A percentile compares a stretch with the other conserved stretches of the same genome.
Conservation (phyloP, 2,797 vertebrate species). For the Bovichtus variegatus region DNA sequence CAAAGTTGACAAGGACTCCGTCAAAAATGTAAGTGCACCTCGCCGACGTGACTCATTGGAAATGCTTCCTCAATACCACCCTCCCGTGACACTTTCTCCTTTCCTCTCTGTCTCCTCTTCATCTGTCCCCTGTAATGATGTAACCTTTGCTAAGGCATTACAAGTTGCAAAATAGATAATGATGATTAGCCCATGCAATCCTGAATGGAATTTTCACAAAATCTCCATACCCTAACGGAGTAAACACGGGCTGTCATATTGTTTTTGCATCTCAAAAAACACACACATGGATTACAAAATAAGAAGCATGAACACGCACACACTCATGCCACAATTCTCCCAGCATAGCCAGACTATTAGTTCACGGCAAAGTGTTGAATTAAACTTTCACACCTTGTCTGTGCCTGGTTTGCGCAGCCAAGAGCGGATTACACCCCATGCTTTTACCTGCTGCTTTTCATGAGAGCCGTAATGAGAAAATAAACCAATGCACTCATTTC, state of each 20-base stretch:
- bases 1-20: slow-evolving; percentile 94
- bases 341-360: slow-evolving; percentile 63
- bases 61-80: slow-evolving; percentile 46
- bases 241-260: slow-evolving; percentile 67
- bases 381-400: slow-evolving; percentile 61
- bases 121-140: slow-evolving; percentile 81
- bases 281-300: slow-evolving; percentile 1
- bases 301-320: slow-evolving; percentile 2
- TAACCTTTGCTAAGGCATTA: slow-evolving; percentile 81
- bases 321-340: slow-evolving; percentile 1
- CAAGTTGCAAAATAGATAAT: slow-evolving; percentile 63
- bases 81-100: slow-evolving; percentile 57
- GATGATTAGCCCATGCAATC: slow-evolving; percentile 82
- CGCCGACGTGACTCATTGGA: slow-evolving; percentile 19
- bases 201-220: slow-evolving; percentile 83
- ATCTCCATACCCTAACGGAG: slow-evolving; percentile 49
- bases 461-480: slow-evolving; percentile 69
- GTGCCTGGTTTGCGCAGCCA: slow-evolving; percentile 49
- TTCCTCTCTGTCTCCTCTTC: slow-evolving; percentile 60
- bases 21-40: slow-evolving; percentile 92
- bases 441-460: slow-evolving; percentile 77
- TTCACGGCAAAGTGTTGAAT: slow-evolving; percentile 60
- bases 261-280: slow-evolving; percentile 50
- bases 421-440: slow-evolving; percentile 35
- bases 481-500: slow-evolving; percentile 56